A percentile compares a stretch with the other conserved stretches of the same genome.
Conservation (phyloP, 2,888 invertebrate species). For the Diaphora mendica region DNA sequence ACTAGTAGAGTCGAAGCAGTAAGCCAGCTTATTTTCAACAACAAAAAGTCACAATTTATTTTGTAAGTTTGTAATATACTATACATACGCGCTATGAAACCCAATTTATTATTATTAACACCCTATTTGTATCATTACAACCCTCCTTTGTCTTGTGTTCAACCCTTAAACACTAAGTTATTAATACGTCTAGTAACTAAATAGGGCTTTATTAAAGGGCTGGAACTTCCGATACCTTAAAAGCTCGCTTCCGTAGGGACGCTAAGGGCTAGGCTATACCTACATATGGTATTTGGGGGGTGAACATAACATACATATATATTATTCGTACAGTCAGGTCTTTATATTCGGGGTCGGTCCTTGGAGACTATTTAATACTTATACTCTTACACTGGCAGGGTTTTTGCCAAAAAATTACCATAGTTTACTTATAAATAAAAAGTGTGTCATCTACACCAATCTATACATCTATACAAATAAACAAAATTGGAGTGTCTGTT, state of each 20-base stretch:
- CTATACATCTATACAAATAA: too few species aligned
- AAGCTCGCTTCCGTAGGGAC: slow-evolving; percentile 34
- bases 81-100: too few species aligned
- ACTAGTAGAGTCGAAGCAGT: neutral
- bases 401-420: too few species aligned
- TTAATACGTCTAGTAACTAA: slow-evolving; percentile 26
- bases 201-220: slow-evolving; percentile 24
- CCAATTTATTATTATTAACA: neutral
- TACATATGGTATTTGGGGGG: neutral
- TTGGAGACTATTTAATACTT: too few species aligned
- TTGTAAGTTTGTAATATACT: too few species aligned
- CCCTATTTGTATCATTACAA: neutral
- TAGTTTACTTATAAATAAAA: too few species aligned
- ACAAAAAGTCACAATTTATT: neutral
- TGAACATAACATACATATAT: too few species aligned
- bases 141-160: neutral
- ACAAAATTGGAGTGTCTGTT: too few species aligned
- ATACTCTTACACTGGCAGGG: too few species aligned
- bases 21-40: neutral
- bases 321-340: too few species aligned
- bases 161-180: slow-evolving; percentile 14
- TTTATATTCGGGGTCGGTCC: too few species aligned
- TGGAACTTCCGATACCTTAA: slow-evolving; percentile 35
- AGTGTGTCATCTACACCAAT: too few species aligned
- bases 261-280: slow-evolving; percentile 4